Percentiles rank a stretch among this genome's conserved stretches.
Evolutionary conservation across 2,888 invertebrate genomes (phyloP).

Genomic region (Drosophila mayaguana): DNA sequence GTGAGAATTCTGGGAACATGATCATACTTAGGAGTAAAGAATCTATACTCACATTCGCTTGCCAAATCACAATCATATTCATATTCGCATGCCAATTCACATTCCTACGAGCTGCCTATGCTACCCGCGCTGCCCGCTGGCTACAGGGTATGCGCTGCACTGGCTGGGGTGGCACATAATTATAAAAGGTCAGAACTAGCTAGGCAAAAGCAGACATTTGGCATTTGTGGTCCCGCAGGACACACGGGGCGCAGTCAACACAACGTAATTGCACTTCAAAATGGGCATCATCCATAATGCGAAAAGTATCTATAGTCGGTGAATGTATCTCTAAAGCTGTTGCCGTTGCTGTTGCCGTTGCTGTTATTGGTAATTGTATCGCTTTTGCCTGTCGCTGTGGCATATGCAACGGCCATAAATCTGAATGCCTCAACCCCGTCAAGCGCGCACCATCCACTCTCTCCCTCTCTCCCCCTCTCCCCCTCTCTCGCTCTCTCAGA

Average conservation of each 20-base stretch:
- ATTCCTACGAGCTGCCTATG: neutral
- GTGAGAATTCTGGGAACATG: too few species aligned
- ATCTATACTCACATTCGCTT: neutral
- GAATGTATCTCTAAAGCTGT: slow-evolving; percentile 8
- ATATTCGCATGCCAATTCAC: neutral
- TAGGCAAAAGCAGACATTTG: slow-evolving; percentile 73
- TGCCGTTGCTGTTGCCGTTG: slow-evolving; percentile 23
- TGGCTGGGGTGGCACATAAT: slow-evolving; percentile 34
- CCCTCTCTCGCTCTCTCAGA: neutral
- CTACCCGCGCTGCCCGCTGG: neutral
- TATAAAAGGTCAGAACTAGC: slow-evolving; percentile 68
- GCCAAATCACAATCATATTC: neutral
- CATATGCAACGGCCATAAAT: slow-evolving; percentile 75
- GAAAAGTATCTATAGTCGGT: slow-evolving; percentile 41
- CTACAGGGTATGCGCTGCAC: slow-evolving; percentile 11
- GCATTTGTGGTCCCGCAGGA: slow-evolving; percentile 77
- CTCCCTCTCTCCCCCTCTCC: neutral
- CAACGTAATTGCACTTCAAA: slow-evolving; percentile 49
- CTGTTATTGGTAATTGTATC: slow-evolving; percentile 70
- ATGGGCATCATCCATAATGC: slow-evolving; percentile 33
- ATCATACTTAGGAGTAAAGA: too few species aligned
- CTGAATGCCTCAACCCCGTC: slow-evolving; percentile 23
- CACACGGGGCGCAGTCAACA: slow-evolving; percentile 27
- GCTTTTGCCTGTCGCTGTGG: slow-evolving; percentile 48
- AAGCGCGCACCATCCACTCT: neutral